Conservation (phyloP, 2,113 vertebrate species). For the Burhinus bistriatus region DNA sequence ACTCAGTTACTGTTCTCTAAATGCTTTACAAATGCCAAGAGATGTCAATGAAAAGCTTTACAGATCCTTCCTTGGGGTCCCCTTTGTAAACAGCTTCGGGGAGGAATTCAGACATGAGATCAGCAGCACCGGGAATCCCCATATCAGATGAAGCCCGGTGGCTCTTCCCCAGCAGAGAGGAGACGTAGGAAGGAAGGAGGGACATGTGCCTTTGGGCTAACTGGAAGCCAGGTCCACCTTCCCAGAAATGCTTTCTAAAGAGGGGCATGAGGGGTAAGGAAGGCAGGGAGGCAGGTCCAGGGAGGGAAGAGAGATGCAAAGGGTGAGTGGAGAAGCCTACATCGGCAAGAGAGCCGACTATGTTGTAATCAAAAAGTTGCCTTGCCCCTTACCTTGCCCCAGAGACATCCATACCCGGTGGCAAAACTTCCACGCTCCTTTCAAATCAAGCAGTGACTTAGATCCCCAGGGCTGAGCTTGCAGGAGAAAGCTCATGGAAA, state of each 20-base stretch:
- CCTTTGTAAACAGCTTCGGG: neutral
- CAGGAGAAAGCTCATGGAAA: neutral
- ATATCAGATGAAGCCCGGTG: neutral
- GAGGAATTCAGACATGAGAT: neutral
- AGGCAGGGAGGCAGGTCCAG: neutral
- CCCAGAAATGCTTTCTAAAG: neutral
- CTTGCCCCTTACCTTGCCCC: neutral
- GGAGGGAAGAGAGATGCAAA: neutral
- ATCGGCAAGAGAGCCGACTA: accelerated
- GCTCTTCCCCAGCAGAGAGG: neutral
- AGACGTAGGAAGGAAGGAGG: neutral
- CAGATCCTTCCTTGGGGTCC: neutral
- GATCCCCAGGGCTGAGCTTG: neutral
- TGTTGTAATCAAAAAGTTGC: neutral
- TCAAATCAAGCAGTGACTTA: neutral
- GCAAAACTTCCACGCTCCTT: neutral
- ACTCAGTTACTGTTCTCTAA: neutral
- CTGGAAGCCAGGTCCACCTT: neutral
- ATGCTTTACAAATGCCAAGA: neutral
- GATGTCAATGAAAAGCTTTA: neutral
- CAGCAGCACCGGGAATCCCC: neutral
- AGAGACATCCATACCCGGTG: neutral
- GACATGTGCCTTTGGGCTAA: neutral
- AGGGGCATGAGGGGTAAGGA: neutral
- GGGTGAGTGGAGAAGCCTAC: neutral